These are phyloP conservation scores for Sisyra terminalis DNA, from an alignment of 2,888 invertebrate species.

Conservation along the genomic window DNA sequence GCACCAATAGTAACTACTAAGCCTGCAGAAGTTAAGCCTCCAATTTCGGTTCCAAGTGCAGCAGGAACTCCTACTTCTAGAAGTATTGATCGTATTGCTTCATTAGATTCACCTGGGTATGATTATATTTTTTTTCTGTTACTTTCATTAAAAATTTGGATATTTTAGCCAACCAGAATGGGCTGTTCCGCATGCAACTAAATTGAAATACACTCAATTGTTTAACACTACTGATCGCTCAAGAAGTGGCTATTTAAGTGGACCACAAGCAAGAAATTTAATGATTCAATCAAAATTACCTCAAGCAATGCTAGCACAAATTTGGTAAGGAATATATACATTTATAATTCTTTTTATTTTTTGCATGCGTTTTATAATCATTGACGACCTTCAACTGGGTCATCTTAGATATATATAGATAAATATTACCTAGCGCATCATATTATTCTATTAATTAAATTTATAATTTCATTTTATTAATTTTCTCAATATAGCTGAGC, in stretches of 20 bases:
- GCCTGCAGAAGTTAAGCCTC: background rate
- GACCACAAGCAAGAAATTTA: slow-evolving; percentile 82
- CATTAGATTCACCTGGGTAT: slow-evolving; percentile 27
- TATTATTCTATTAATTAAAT: too few species aligned
- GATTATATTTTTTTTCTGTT: slow-evolving; percentile 13
- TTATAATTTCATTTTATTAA: too few species aligned
- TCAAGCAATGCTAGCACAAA: slow-evolving; percentile 77
- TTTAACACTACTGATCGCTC: slow-evolving; percentile 85
- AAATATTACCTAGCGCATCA: too few species aligned
- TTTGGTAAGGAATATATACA: slow-evolving; percentile 73
- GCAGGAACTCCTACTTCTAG: background rate
- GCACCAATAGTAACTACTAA: slow-evolving; percentile 22
- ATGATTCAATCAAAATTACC: slow-evolving; percentile 87
- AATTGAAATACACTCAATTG: slow-evolving; percentile 82
- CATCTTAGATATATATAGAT: too few species aligned
- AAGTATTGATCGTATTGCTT: slow-evolving; percentile 25
- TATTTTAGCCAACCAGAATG: slow-evolving; percentile 47
- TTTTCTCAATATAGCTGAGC: too few species aligned
- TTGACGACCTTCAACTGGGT: too few species aligned
- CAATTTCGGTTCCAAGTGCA: background rate
- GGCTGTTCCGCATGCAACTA: slow-evolving; percentile 70
- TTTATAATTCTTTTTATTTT: too few species aligned
- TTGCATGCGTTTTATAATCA: too few species aligned
- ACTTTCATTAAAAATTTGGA: background rate
- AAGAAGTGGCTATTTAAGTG: slow-evolving; percentile 75